Evolutionary conservation across 2,888 invertebrate genomes (phyloP), one percentile per base, ranked within the genome.

Genomic region (Geophilus truncorum): DNA sequence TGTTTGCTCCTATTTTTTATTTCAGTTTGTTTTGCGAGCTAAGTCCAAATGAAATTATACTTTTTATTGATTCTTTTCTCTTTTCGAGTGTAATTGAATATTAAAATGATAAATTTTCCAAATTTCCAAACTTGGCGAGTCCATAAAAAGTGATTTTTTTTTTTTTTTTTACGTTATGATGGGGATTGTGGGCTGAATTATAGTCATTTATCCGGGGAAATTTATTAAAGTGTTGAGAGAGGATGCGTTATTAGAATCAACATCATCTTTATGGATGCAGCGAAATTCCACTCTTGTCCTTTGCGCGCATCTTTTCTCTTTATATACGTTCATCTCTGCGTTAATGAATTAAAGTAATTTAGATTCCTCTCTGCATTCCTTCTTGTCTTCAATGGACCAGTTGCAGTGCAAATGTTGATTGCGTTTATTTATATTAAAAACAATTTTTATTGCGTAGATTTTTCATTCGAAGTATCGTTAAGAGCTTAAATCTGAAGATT

Each of bases 251-350:
- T 70, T 70, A 28, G 70, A 70, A 28, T 70, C 70, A 70, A 70
- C 70, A 70, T 70, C 70, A 70, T 70, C 70, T 70, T 70, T 70
- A 70, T 70, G 70, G 70, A 70, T 70, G 70, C 70, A 28, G 70
- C 70, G n/a, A 70, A 70, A 70, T 70, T 70, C 70, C 70, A 28
- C 28, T 70, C 25, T 45, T 25, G 70, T 70, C 70, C 70, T 70
- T 70, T 70, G 25, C 70, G 25, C 70, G 28, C 28, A 70, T 70
- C 70, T 70, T 70, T 70, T 70, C 28, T 70, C 70, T 70, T 70
- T 70, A 28, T 28, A 28, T 18, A 12, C 70, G 25, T 70, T 70
- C 70, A 70, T 70, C 70, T 70, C 70, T 70, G 28, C 25, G 25
- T 70, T 70, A 70, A 70, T 70, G 70, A 28, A 70, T 70, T 70